Evolutionary conservation across 2,113 vertebrate genomes (phyloP).

Genomic region (Xenopus borealis): DNA sequence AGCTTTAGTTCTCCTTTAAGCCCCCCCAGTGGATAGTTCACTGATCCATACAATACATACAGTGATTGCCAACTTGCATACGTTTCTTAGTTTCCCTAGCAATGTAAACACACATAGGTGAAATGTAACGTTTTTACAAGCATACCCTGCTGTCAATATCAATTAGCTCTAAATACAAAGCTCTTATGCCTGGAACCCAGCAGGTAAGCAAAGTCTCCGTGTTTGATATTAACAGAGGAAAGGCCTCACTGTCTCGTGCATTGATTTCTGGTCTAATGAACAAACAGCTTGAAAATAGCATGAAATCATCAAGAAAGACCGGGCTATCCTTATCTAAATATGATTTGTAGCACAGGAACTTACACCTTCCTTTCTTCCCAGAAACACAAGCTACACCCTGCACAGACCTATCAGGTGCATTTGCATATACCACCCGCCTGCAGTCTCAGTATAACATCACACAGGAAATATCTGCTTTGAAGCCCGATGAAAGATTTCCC

Average conservation of each 20-base stretch:
- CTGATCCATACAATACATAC: slow-evolving; percentile 24
- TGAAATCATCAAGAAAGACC: slow-evolving; percentile 35
- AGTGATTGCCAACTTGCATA: slow-evolving; percentile 20
- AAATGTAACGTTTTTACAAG: slow-evolving; percentile 42
- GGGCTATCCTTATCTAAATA: slow-evolving; percentile 26
- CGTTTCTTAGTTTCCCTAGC: slow-evolving; percentile 17
- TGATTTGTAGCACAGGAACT: slow-evolving; percentile 31
- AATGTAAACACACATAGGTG: slow-evolving; percentile 37
- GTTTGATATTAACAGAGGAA: slow-evolving; percentile 39
- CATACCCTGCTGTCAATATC: slow-evolving; percentile 38
- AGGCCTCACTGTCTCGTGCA: slow-evolving; percentile 34
- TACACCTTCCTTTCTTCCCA: slow-evolving; percentile 2
- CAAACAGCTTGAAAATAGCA: slow-evolving; percentile 32
- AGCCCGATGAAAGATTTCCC: too few species aligned
- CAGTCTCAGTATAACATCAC: not conserved
- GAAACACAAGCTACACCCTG: slow-evolving; percentile 1
- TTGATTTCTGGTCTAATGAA: slow-evolving; percentile 42
- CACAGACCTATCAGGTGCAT: too few species aligned
- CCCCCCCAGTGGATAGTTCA: slow-evolving; percentile 13
- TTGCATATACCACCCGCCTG: too few species aligned
- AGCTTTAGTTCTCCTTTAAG: too few species aligned
- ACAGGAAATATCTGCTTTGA: not conserved
- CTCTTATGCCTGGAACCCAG: slow-evolving; percentile 32
- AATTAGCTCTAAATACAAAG: slow-evolving; percentile 41
- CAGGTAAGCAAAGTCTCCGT: slow-evolving; percentile 33